phyloP scores from a whole-genome alignment of 2,113 vertebrate genomes.

The Indicator maculatus region DNA sequence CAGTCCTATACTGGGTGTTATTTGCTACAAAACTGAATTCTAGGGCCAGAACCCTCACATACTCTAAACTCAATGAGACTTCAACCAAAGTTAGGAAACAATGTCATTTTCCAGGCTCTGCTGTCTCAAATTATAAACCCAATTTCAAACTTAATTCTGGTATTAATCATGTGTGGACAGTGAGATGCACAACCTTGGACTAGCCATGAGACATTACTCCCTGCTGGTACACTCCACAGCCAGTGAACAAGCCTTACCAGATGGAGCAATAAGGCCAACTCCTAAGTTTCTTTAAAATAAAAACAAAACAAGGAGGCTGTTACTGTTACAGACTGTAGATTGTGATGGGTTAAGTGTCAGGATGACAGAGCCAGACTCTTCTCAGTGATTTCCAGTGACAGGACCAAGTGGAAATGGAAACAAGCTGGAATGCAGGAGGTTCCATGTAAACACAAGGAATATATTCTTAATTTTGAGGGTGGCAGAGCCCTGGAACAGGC shows the following conservation, averaged over 20 bases:
- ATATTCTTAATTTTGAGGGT: too few species aligned
- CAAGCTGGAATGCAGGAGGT: too few species aligned
- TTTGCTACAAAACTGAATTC: not conserved
- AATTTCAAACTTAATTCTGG: not conserved
- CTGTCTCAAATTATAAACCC: not conserved
- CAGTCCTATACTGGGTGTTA: not conserved
- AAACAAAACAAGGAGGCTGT: too few species aligned
- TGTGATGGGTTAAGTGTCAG: too few species aligned
- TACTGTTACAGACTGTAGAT: too few species aligned
- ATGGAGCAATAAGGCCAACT: not conserved
- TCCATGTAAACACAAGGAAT: too few species aligned
- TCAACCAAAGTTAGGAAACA: not conserved
- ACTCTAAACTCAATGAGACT: not conserved
- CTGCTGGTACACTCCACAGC: not conserved
- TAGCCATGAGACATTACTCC: not conserved
- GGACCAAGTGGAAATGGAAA: too few species aligned
- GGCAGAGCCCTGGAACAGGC: too few species aligned
- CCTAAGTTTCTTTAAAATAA: not conserved
- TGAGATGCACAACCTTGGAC: not conserved
- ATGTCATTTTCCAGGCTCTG: not conserved
- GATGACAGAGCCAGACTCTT: too few species aligned
- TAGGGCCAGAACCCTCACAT: not conserved
- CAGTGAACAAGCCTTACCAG: not conserved
- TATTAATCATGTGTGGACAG: not conserved
- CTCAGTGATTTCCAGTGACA: too few species aligned